Evolutionary conservation across 2,797 vertebrate species (phyloP), one percentile per base, ranked within the genome.

Genomic region (Oreochromis grahami): DNA sequence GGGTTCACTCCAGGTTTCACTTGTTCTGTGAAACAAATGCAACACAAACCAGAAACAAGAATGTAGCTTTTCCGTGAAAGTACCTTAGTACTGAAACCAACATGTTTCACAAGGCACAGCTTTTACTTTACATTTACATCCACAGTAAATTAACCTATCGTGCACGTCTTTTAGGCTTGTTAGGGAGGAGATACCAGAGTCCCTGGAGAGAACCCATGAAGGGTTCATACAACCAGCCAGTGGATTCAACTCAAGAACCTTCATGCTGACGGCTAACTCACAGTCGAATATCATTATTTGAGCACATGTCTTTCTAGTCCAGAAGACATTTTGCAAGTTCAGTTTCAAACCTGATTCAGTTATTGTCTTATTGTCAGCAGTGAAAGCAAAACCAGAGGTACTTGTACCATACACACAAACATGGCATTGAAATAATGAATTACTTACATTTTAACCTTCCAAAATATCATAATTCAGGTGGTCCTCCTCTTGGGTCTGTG

Each of bases 231-330:
- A 70, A 41, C 38, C 38, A 26, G 7, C 63, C 36, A 68, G 36
- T 68, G 5, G 36, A 24, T 41, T 68, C 12, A 0, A 24, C 34
- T 9, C n/a, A 14, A 43, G 0, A 41, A 29, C 41, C 14, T 70
- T 29, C 14, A 2, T 12, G 41, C 41, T 72, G n/a, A 68, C 1
- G 7, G 36, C 60, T 65, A 4, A 21, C 60, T 65, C 12, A 0
- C 17, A 60, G 17, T 34, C 5, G 0, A 14, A 41, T 14, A 65
- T 41, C n/a, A 65, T 41, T 14, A 24, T 38, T 24, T 41, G 12
- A 21, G 36, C n/a, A 41, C 10, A 6, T 17, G 17, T 41, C n/a
- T 68, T 65, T 68, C 5, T 21, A 45, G 65, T 26, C 65, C 41
- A 70, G 41, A 26, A 45, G 15, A 29, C 24, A 29, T 17, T 26